These are phyloP conservation scores for Pseudococcus longispinus DNA, from an alignment of 2,888 invertebrate species.

Conservation along the genomic window DNA sequence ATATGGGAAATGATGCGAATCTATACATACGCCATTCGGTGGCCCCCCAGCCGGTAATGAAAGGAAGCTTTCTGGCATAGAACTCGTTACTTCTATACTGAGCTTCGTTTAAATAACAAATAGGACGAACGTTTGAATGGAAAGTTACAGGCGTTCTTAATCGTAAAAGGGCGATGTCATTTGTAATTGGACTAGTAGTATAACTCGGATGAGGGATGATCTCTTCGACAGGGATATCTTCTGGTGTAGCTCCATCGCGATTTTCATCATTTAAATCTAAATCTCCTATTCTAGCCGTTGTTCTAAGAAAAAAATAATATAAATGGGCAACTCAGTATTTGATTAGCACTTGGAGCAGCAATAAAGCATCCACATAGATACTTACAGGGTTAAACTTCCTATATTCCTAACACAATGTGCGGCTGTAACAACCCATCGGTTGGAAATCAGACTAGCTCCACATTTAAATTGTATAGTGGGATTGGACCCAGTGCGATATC, in stretches of 20 bases:
- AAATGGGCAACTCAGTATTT: neutral
- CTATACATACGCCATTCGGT: neutral
- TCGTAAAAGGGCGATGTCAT: conserved; percentile 59
- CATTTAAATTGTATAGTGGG: neutral
- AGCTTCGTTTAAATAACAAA: neutral
- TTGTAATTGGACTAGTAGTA: conserved; percentile 16
- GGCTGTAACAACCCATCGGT: neutral
- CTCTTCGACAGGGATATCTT: conserved; percentile 57
- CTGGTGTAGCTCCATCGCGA: conserved; percentile 57
- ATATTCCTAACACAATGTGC: neutral
- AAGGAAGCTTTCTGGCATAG: neutral
- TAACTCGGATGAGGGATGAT: conserved; percentile 57
- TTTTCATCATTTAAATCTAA: conserved; percentile 56
- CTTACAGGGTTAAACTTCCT: neutral
- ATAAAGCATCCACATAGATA: neutral
- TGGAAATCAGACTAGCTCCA: neutral
- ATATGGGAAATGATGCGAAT: too few species aligned
- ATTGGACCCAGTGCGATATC: neutral
- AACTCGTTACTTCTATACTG: neutral
- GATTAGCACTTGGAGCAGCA: too few species aligned
- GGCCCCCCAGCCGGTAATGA: neutral
- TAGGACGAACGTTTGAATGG: neutral
- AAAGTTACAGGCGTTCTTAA: neutral
- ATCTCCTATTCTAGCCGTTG: conserved; percentile 58
- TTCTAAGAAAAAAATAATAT: conserved; percentile 48